A percentile compares a stretch with the other conserved stretches of the same genome.
Evolutionary conservation across 2,797 vertebrate species (phyloP).

Genomic region (Pristis pectinata): DNA sequence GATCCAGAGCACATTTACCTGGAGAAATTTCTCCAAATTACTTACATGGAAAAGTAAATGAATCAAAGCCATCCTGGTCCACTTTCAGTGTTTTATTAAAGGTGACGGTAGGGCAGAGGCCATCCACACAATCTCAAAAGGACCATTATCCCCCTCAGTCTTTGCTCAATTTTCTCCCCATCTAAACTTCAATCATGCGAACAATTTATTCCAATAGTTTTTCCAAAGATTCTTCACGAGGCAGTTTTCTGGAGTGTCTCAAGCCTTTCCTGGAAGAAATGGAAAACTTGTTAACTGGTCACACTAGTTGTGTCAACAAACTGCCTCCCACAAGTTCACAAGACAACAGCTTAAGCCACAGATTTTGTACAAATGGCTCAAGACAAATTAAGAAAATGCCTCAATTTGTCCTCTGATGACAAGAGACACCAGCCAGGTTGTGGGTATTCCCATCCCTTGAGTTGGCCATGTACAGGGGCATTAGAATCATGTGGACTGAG

Average conservation of each 20-base stretch:
- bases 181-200: not conserved
- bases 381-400: no score
- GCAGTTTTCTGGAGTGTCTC: not conserved
- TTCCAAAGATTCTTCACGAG: not conserved
- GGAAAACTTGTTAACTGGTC: not conserved
- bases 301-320: not conserved
- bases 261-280: not conserved
- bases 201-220: not conserved
- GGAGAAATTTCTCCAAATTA: not conserved
- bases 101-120: not conserved
- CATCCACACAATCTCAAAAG: not conserved
- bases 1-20: not conserved
- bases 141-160: not conserved
- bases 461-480: not conserved
- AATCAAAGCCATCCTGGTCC: not conserved
- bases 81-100: constrained; percentile 12
- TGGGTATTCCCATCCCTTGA: not conserved
- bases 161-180: not conserved
- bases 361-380: not conserved
- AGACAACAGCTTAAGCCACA: not conserved
- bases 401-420: not conserved
- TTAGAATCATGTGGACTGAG: not conserved
- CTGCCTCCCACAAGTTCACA: not conserved
- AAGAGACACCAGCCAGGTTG: not conserved
- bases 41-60: not conserved